Conservation (phyloP, 2,797 vertebrate species). For the Enteromius thamalakanensis region DNA sequence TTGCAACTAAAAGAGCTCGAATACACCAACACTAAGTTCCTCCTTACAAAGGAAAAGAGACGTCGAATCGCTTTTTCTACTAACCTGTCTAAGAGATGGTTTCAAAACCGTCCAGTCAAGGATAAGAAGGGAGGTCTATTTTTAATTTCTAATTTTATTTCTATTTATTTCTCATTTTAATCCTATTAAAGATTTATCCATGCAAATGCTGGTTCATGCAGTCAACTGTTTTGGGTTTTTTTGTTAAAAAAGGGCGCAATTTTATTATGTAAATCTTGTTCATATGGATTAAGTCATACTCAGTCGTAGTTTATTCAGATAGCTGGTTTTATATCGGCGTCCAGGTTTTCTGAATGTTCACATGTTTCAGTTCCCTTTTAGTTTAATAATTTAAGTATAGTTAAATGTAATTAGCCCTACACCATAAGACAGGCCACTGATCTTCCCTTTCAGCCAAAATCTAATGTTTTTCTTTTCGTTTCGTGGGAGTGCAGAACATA, state of each 20-base stretch:
- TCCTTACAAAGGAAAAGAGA: slow-evolving; percentile 99
- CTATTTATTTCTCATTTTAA: too few relatives aligned
- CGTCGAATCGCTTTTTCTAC: slow-evolving; percentile 86
- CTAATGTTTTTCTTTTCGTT: neutral
- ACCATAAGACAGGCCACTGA: neutral
- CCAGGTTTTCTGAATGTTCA: neutral
- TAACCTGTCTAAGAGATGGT: slow-evolving; percentile 88
- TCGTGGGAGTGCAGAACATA: neutral
- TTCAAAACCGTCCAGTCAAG: slow-evolving; percentile 87
- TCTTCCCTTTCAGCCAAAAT: neutral
- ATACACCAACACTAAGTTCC: slow-evolving; percentile 94
- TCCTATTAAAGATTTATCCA: slow-evolving; percentile 40
- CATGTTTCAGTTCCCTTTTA: too few relatives aligned
- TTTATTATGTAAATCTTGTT: neutral
- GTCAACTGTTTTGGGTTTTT: too few relatives aligned
- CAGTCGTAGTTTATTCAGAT: neutral
- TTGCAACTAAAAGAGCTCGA: slow-evolving; percentile 92
- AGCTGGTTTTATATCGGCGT: neutral
- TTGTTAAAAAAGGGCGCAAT: too few relatives aligned
- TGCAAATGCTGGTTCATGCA: neutral
- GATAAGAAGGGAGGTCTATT: slow-evolving; percentile 85
- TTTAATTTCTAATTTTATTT: too few relatives aligned
- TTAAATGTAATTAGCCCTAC: neutral
- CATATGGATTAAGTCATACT: neutral
- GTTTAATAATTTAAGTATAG: neutral